phyloP scores from a whole-genome alignment of 2,113 vertebrate genomes.

The Mustela lutreola region DNA sequence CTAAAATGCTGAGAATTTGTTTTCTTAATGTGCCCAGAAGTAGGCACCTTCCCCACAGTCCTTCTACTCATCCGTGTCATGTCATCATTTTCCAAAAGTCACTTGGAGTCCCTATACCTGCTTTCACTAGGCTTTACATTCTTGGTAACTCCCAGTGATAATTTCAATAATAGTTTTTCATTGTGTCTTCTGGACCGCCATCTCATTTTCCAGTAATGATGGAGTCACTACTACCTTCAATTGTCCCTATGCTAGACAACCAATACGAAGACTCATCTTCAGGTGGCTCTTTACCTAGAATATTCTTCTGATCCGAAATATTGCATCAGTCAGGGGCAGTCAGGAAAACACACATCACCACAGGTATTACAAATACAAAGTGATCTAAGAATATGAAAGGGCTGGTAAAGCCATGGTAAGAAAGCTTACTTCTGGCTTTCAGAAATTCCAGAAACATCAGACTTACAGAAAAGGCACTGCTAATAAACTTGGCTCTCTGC shows the following conservation, averaged over 20 bases:
- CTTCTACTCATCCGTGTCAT: neutral
- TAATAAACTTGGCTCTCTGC: constrained; percentile 32
- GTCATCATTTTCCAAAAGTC: neutral
- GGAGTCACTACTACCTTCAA: neutral
- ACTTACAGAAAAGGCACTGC: neutral
- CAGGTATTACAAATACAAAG: neutral
- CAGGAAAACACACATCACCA: neutral
- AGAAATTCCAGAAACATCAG: constrained; percentile 7
- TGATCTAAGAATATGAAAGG: neutral
- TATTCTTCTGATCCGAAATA: constrained; percentile 22
- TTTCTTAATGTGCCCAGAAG: neutral
- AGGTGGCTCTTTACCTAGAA: neutral
- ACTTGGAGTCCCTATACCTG: neutral
- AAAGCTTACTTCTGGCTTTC: constrained; percentile 41
- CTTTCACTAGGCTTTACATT: neutral
- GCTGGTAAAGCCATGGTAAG: neutral
- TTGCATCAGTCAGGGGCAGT: neutral
- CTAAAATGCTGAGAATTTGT: neutral
- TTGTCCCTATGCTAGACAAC: neutral
- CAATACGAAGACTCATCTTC: neutral
- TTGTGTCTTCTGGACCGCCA: neutral
- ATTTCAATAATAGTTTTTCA: neutral
- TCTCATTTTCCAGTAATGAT: neutral
- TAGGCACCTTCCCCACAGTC: neutral
- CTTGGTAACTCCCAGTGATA: neutral